These are phyloP conservation scores for Apolygus lucorum DNA, from an alignment of 1,140 invertebrate genomes.

Conservation along the genomic window DNA sequence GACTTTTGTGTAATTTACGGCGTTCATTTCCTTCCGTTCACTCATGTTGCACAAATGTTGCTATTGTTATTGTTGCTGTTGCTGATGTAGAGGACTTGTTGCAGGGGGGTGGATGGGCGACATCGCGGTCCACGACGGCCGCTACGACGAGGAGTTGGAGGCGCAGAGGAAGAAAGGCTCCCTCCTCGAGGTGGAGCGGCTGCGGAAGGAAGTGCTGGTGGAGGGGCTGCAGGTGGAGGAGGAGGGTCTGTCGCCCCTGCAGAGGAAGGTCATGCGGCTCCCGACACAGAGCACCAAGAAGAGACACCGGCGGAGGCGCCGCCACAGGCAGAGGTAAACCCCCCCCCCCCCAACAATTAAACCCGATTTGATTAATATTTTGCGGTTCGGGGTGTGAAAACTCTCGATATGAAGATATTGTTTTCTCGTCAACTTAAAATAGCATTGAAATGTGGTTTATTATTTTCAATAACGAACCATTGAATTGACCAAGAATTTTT, in stretches of 20 bases:
- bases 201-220: conserved; percentile 65
- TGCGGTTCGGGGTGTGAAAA: no score
- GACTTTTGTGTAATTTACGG: no score
- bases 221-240: conserved; percentile 73
- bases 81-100: not conserved
- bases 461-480: no score
- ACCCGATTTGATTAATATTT: no score
- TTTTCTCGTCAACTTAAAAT: no score
- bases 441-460: no score
- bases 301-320: conserved; percentile 2
- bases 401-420: no score
- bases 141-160: conserved; percentile 30
- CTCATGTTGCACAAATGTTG: no score
- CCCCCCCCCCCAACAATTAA: no score
- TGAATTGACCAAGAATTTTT: no score
- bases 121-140: conserved; percentile 32
- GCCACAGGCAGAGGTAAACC: conserved; percentile 35
- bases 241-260: conserved; percentile 58
- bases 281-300: conserved; percentile 19
- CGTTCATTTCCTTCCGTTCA: no score
- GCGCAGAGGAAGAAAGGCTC: conserved; percentile 28
- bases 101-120: conserved; percentile 33
- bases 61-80: no score
- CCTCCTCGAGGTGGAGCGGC: conserved; percentile 60
- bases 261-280: conserved; percentile 26